Base-by-base conservation (phyloP, 1,140 invertebrate species). In the Papilio aristodemus region DNA sequence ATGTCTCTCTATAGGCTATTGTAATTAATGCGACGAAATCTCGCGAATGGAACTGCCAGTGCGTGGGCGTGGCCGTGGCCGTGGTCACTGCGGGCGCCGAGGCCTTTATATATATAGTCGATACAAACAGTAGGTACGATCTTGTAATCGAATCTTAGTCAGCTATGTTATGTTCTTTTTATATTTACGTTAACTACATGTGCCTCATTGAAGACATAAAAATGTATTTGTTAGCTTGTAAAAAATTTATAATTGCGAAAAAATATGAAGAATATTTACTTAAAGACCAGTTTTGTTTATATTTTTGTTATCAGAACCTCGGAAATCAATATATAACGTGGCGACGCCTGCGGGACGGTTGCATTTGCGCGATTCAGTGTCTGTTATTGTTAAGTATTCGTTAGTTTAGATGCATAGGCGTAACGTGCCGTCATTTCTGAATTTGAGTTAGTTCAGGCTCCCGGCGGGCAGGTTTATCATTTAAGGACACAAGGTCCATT, bases 361-460 rank as follows among this genome's bases (percentile, higher is more conserved):
- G 75, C 78, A 77, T 80, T 80, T 72, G 77, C 77, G 77, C 73
- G 85, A 78, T 82, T 84, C 81, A 71, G 60, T 77, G 69, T 86
- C 79, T 77, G 69, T 86, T 78, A 83, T 84, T 75, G 70, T 84
- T 90, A 89, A 89, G 87, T 90, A 89, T 88, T 88, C 83, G 76
- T 78, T 87, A 85, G 82, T 70, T 79, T 86, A 84, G 83, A 75
- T 74, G 76, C 66, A 73, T 88, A 87, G 84, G 81, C 70, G 78
- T 83, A 83, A 84, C 69, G 79, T 84, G 83, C 78, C 86, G 88
- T 82, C 86, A 89, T 89, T 83, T 81, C 81, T 90, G 88, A 90
- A 88, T 90, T 90, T 88, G 85, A 89, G 88, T 90, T 90, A 90
- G 87, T 89, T 88, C 86, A 69, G 76, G 81, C 75, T 67, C 36